Conservation (phyloP, 2,797 vertebrate genomes). For the Bovichtus diacanthus region DNA sequence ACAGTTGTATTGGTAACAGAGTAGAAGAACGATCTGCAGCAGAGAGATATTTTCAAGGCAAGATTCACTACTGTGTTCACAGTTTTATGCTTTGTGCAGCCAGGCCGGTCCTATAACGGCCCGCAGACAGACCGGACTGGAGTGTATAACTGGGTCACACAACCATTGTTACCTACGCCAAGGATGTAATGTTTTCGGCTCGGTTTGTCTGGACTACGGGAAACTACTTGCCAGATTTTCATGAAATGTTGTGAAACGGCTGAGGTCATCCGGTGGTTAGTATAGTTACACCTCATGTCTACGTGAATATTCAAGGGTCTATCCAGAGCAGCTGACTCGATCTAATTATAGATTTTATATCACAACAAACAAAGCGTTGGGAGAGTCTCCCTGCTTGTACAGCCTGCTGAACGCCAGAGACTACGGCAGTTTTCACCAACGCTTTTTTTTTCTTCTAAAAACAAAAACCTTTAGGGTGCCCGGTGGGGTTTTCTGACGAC, state of each 20-base stretch:
- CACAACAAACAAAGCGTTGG: slow-evolving; percentile 5
- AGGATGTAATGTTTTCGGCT: no score
- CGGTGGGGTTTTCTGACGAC: no score
- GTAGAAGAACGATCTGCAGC: not conserved
- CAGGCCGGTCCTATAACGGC: not conserved
- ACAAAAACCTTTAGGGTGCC: not conserved
- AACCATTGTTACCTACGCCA: not conserved
- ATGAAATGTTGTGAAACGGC: no score
- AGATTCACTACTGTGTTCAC: not conserved
- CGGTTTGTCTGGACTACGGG: no score
- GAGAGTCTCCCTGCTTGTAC: not conserved
- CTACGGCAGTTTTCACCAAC: not conserved
- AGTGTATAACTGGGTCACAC: not conserved
- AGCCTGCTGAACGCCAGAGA: not conserved
- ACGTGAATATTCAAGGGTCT: slow-evolving; percentile 15
- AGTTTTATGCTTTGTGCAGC: not conserved
- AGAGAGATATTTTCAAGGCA: slow-evolving; percentile 10
- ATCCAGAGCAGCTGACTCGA: slow-evolving; percentile 53
- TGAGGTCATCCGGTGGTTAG: not conserved
- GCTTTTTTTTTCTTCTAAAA: not conserved
- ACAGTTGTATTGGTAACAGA: not conserved
- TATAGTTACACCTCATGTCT: no score
- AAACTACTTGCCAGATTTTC: no score
- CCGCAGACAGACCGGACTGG: not conserved
- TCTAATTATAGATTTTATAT: slow-evolving; percentile 1